These are phyloP conservation scores for Catocala sponsa DNA, from an alignment of 2,888 invertebrate species.

Conservation along the genomic window DNA sequence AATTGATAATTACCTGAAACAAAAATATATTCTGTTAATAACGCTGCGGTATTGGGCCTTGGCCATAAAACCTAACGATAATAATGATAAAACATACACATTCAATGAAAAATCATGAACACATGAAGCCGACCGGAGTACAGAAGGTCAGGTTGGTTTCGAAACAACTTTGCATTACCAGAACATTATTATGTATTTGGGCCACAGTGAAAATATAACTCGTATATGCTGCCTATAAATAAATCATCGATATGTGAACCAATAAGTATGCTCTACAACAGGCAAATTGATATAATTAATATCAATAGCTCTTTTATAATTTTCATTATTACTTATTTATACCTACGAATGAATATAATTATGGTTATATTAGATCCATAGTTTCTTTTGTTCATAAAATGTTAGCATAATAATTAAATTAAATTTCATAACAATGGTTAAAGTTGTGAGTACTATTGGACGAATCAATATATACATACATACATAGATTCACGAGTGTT, in stretches of 20 bases:
- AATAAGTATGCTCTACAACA: not conserved
- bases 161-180: constrained; percentile 72
- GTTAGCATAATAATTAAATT: no score
- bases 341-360: no score
- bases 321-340: no score
- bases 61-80: constrained; percentile 41
- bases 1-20: constrained; percentile 78
- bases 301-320: no score
- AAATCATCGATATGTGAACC: constrained; percentile 14
- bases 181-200: constrained; percentile 76
- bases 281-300: not conserved
- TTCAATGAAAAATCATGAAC: constrained; percentile 62
- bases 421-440: no score
- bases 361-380: no score
- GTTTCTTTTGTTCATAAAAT: no score
- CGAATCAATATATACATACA: no score
- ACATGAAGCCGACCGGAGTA: constrained; percentile 61
- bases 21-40: constrained; percentile 56
- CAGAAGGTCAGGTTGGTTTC: constrained; percentile 76
- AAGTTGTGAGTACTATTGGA: no score
- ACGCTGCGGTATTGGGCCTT: constrained; percentile 44
- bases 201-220: constrained; percentile 70
- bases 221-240: constrained; percentile 30
- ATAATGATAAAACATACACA: constrained; percentile 46
- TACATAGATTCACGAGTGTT: no score